Percentiles rank a stretch among this genome's conserved stretches.
These are phyloP conservation scores for Peromyscus maniculatus DNA, from an alignment of 2,113 vertebrate genomes.

Conservation along the genomic window DNA sequence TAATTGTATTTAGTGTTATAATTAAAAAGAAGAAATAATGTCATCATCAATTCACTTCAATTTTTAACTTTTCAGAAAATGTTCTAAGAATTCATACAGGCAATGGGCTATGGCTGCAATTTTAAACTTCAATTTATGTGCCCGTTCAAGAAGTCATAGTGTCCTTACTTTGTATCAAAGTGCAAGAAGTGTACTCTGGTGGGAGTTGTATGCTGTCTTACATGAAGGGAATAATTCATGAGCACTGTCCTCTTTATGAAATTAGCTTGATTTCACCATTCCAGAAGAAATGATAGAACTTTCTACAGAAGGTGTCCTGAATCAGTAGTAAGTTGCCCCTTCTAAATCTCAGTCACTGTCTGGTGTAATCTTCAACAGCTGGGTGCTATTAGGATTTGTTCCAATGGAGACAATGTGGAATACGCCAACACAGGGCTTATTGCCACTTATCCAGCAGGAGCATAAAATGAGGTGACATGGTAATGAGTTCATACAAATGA, in stretches of 20 bases:
- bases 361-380: slow-evolving; percentile 84
- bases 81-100: slow-evolving; percentile 67
- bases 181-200: slow-evolving; percentile 71
- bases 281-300: slow-evolving; percentile 76
- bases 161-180: slow-evolving; percentile 84
- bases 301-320: slow-evolving; percentile 77
- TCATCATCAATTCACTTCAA: slow-evolving; percentile 66
- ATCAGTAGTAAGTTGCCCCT: slow-evolving; percentile 77
- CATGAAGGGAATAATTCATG: slow-evolving; percentile 81
- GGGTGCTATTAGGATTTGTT: slow-evolving; percentile 76
- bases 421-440: slow-evolving; percentile 78
- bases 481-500: slow-evolving; percentile 94
- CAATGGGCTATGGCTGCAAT: slow-evolving; percentile 36
- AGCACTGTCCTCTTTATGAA: slow-evolving; percentile 78
- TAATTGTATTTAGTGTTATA: slow-evolving; percentile 16
- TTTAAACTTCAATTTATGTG: slow-evolving; percentile 79
- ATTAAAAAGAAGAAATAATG: slow-evolving; percentile 53
- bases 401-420: slow-evolving; percentile 81
- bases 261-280: slow-evolving; percentile 83
- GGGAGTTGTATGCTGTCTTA: slow-evolving; percentile 68
- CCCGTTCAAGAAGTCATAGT: slow-evolving; percentile 73
- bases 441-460: slow-evolving; percentile 83
- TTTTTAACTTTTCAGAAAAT: slow-evolving; percentile 73
- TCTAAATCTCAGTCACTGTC: slow-evolving; percentile 85
- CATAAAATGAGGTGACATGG: slow-evolving; percentile 88